Base-by-base conservation (phyloP, 2,888 invertebrate species). In the Stomorhina lunata region DNA sequence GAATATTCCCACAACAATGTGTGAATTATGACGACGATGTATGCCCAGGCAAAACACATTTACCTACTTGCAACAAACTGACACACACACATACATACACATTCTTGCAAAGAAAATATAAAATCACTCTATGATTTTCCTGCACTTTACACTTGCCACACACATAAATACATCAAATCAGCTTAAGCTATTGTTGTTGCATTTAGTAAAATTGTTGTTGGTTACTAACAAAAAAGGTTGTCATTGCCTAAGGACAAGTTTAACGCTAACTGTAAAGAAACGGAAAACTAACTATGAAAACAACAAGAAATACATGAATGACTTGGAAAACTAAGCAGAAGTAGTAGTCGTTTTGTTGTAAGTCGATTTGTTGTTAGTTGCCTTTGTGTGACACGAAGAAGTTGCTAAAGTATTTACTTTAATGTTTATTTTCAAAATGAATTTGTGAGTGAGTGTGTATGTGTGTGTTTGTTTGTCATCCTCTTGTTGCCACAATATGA, bases 161-260 rank as follows among this genome's bases (percentile, higher is more conserved):
- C 72, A 37, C n/a, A n/a, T n/a, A n/a, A n/a, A n/a, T 59, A 53
- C 43, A 61, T 53, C 45, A 32, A 76, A 37, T 43, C 43, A 81
- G 59, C 32, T 48, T 9, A 53, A 75, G 29, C 78, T 66, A 17
- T 57, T 55, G 68, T 63, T 69, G 48, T 69, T 66, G 50, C 48
- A 68, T 66, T 27, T 48, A 29, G 48, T 15, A 29, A 15, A 61
- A 29, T 55, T 66, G 15, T 45, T 75, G 55, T 37, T 72, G 43
- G 7, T 61, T 65, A 12, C 63, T 79, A 71, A 53, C 59, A 65
- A 50, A 65, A 75, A 79, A 69, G 65, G 57, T 75, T 71, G 69
- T 75, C 69, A 75, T 50, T 78, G 82, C 82, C 82, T 43, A 53
- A 79, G 82, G 82, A 79, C 79, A 59, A 65, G 69, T 82, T 77